Evolutionary conservation across 1,140 invertebrate genomes (phyloP).

Genomic region (Daktulosphaira vitifoliae): DNA sequence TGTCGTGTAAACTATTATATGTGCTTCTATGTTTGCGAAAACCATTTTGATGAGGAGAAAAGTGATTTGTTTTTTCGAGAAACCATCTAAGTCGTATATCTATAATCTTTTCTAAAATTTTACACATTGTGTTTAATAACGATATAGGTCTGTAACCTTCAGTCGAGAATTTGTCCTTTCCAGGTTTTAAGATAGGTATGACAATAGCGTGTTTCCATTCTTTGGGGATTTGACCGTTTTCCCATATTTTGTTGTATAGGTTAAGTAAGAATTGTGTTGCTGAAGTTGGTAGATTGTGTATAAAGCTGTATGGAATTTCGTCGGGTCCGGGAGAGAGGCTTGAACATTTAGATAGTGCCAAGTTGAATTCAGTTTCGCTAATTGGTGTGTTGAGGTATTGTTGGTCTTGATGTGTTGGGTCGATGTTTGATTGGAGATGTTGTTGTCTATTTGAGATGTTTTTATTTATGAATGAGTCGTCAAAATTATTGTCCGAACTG

Average conservation of each 20-base stretch:
- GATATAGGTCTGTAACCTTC: not conserved
- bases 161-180: not conserved
- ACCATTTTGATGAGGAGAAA: not conserved
- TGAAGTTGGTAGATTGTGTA: not conserved
- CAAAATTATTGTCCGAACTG: not conserved
- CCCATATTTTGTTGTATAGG: constrained; percentile 1
- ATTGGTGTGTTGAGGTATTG: not conserved
- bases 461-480: not conserved
- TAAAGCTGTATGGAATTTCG: constrained; percentile 3
- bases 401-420: not conserved
- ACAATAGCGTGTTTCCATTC: not conserved
- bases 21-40: not conserved
- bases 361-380: not conserved
- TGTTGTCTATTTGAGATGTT: not conserved
- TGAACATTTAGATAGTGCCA: not conserved
- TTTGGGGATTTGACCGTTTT: not conserved
- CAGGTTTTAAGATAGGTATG: not conserved
- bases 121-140: not conserved
- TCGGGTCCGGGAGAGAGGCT: not conserved
- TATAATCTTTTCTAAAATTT: constrained; percentile 4
- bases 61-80: not conserved
- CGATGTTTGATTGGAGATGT: not conserved
- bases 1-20: not conserved
- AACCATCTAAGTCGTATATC: not conserved
- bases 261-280: not conserved